phyloP scores from a whole-genome alignment of 2,888 invertebrate genomes.

The Cistogaster globosa region DNA sequence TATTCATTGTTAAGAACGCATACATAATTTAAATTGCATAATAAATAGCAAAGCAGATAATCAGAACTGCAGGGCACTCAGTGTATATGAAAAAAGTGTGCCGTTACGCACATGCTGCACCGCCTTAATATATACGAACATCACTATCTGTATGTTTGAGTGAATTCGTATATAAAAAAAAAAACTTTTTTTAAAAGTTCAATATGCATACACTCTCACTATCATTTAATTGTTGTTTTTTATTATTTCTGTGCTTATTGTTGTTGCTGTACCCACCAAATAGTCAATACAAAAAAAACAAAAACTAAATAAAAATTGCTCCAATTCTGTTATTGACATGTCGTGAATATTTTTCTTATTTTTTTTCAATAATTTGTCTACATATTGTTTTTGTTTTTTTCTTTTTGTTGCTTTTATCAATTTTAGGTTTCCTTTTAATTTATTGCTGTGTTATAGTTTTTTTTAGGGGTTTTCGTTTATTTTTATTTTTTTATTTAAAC shows the following conservation, averaged over 20 bases:
- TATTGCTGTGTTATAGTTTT: neutral
- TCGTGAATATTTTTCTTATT: constrained; percentile 44
- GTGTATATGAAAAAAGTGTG: constrained; percentile 36
- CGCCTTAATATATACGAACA: neutral
- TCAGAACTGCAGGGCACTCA: constrained; percentile 7
- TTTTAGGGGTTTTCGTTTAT: constrained; percentile 8
- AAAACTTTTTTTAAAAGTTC: constrained; percentile 37
- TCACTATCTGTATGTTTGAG: neutral
- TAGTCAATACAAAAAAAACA: neutral
- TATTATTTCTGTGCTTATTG: neutral
- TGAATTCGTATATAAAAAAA: neutral
- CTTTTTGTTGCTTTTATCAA: constrained; percentile 41
- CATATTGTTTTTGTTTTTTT: constrained; percentile 50
- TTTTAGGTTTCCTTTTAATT: constrained; percentile 24
- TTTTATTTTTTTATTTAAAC: constrained; percentile 17
- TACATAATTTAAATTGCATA: too few species aligned
- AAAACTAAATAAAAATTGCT: constrained; percentile 43
- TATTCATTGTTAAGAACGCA: too few species aligned
- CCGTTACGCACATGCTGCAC: constrained; percentile 46
- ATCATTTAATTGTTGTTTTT: constrained; percentile 35
- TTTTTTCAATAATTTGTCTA: constrained; percentile 56
- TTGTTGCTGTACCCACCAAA: constrained; percentile 20
- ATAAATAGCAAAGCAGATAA: neutral
- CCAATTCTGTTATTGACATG: constrained; percentile 59
- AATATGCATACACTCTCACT: constrained; percentile 56